Percentiles rank a stretch among this genome's conserved stretches.
These are phyloP conservation scores for Heloderma charlesbogerti DNA, from an alignment of 2,113 vertebrate genomes.

Conservation along the genomic window DNA sequence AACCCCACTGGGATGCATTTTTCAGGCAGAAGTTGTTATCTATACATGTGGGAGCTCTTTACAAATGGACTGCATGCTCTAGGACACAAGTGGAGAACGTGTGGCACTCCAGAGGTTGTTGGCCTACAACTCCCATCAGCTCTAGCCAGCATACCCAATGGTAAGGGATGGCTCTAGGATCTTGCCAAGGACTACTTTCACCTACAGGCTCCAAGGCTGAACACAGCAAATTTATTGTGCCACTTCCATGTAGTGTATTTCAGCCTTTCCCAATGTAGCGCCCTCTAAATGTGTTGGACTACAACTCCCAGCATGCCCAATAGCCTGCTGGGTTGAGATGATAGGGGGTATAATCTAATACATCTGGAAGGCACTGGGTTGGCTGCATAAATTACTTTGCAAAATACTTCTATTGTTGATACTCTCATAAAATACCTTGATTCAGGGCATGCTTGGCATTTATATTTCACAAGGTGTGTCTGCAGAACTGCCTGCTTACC, in stretches of 20 bases:
- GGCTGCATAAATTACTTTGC: background rate
- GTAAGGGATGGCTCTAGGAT: no score
- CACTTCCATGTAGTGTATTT: background rate
- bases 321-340: background rate
- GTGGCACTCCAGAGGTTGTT: no score
- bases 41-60: background rate
- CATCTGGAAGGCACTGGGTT: background rate
- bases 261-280: no score
- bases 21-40: background rate
- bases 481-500: background rate
- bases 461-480: background rate
- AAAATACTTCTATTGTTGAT: background rate
- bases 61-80: background rate
- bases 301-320: no score
- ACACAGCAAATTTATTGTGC: background rate
- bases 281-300: background rate
- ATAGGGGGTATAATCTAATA: background rate
- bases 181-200: background rate
- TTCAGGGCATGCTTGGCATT: constrained; percentile 4
- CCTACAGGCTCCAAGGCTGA: background rate
- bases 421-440: background rate
- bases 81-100: no score
- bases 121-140: no score
- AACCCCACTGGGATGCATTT: background rate
- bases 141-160: no score